Conservation (phyloP, 2,113 vertebrate genomes). For the Bucco capensis region DNA sequence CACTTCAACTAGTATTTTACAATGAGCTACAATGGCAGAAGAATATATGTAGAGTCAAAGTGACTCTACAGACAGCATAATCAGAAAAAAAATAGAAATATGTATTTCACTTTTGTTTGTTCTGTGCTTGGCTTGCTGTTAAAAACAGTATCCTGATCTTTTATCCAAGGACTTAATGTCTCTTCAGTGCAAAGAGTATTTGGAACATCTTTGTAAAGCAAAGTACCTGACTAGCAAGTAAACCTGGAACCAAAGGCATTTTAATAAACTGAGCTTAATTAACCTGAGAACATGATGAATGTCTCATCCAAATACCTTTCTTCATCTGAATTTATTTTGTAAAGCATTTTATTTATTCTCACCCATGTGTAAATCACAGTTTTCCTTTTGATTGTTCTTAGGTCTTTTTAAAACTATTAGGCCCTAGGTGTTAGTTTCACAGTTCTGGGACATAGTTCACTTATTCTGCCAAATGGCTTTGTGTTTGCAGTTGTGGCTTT, state of each 20-base stretch:
- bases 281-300: background rate
- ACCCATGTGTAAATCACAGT: background rate
- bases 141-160: background rate
- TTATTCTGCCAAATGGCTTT: background rate
- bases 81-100: background rate
- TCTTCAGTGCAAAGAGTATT: background rate
- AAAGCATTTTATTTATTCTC: background rate
- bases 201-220: background rate
- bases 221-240: background rate
- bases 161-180: background rate
- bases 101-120: background rate
- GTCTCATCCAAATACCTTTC: background rate
- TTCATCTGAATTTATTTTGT: background rate
- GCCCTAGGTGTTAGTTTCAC: background rate
- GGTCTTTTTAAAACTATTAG: background rate
- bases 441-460: background rate
- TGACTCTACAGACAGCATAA: background rate
- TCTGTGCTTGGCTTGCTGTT: background rate
- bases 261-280: background rate
- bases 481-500: background rate
- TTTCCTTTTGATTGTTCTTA: background rate
- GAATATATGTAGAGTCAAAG: background rate
- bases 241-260: background rate
- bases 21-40: background rate
- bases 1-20: background rate